Base-by-base conservation (phyloP, 2,113 vertebrate species). In the Sterna hirundo region DNA sequence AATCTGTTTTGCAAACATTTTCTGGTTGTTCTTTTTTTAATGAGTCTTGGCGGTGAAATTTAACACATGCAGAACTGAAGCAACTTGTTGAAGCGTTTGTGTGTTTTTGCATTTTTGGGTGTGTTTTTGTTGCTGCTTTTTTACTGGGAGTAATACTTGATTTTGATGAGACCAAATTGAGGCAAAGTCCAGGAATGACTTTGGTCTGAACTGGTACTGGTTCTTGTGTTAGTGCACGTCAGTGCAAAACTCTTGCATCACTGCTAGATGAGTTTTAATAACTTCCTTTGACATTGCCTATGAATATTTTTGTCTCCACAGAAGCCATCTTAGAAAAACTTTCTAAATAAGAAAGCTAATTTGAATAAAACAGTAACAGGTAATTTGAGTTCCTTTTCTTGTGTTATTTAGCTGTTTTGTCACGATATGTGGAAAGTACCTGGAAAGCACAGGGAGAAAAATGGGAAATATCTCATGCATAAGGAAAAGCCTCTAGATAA, bases 301-400 rank as follows among this genome's bases (percentile, higher is more conserved):
- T 44, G 79, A 83, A 61, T 82, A 88, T 68, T 86, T 81, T 93
- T 85, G 15, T 83, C 64, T 87, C 42, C 32, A 27, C 72, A 97
- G 96, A 95, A 93, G 91, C 65, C 40, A 86, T 96, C 70, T 97
- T 93, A 82, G 78, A 79, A 91, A 84, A 90, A 71, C 26, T 86
- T 95, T 94, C 55, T 70, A 62, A 74, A 15, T 81, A 84, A 93
- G 95, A 89, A 75, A 83, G 57, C 16, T 80, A 55, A 87, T 91
- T 83, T 52, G 79, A 96, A 42, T 80, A 30, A 64, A 90, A 84
- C 9, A 2, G 40, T 79, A 88, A 80, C 65, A 92, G 91, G 93
- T 97, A 95, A 92, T 83, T 32, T 79, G 82, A 91, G 75, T 91
- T 95, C 46, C 47, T 89, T 88, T 95, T 72, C 66, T 85, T 72